These are phyloP conservation scores for Dissostichus mawsoni DNA, from an alignment of 2,113 vertebrate genomes.

Conservation along the genomic window DNA sequence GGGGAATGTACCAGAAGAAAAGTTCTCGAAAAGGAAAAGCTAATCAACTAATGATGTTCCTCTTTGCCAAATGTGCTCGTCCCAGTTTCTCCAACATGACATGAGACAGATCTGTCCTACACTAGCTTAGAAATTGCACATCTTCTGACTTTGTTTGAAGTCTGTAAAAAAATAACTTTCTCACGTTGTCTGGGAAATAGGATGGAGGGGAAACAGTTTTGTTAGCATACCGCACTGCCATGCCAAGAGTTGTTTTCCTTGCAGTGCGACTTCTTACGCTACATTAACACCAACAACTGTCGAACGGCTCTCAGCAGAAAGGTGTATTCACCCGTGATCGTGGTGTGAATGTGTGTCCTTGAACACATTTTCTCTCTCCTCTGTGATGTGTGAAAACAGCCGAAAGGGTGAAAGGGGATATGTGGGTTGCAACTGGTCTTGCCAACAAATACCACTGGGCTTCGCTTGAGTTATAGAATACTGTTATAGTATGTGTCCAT, in stretches of 20 bases:
- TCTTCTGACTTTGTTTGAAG: not conserved
- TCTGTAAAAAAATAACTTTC: not conserved
- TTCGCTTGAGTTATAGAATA: not conserved
- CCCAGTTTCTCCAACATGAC: slow-evolving; percentile 20
- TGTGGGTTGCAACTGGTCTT: not conserved
- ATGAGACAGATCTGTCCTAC: not conserved
- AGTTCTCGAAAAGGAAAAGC: not conserved
- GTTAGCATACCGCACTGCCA: not conserved
- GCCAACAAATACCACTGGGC: not conserved
- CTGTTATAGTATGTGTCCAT: not conserved
- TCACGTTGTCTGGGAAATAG: not conserved
- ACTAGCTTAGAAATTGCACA: not conserved
- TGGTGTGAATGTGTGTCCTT: not conserved
- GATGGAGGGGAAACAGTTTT: not conserved
- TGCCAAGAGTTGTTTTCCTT: not conserved
- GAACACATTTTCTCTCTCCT: not conserved
- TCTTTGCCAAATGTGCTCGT: not conserved
- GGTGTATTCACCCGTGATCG: not conserved
- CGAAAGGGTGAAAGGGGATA: not conserved
- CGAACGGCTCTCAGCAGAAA: not conserved
- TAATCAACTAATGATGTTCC: not conserved
- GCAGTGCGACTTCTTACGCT: not conserved
- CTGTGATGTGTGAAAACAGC: not conserved
- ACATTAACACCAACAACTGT: not conserved
- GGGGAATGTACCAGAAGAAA: not conserved